Evolutionary conservation across 2,113 vertebrate species (phyloP).

Genomic region (Lepus timidus): DNA sequence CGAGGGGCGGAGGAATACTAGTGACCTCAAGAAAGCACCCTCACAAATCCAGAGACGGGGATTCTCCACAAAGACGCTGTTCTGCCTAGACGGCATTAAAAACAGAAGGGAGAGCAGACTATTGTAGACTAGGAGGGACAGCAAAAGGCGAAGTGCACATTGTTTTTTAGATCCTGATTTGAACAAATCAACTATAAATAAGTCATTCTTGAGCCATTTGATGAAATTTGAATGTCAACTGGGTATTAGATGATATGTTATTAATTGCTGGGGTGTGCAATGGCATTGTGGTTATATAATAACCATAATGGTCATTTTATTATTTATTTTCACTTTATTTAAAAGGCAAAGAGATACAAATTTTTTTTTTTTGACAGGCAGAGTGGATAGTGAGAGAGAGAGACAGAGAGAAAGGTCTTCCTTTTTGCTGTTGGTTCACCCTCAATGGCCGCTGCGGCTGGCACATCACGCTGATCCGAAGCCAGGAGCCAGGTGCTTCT

Average conservation of each 20-base stretch:
- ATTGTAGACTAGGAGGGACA: neutral
- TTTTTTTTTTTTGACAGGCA: too few species aligned
- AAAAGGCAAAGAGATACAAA: too few species aligned
- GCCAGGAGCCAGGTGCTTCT: too few species aligned
- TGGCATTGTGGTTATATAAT: neutral
- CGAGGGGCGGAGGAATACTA: neutral
- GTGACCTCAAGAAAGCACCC: neutral
- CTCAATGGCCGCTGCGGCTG: too few species aligned
- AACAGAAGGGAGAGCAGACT: neutral
- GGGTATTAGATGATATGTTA: neutral
- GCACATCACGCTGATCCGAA: too few species aligned
- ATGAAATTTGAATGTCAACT: neutral
- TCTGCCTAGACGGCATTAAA: neutral
- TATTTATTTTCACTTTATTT: too few species aligned
- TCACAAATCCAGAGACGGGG: neutral
- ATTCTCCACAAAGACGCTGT: neutral
- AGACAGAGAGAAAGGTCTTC: too few species aligned
- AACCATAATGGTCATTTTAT: neutral
- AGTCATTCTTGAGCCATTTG: neutral
- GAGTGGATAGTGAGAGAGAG: too few species aligned
- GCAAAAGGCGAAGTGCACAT: neutral
- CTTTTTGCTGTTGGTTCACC: too few species aligned
- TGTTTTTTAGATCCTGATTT: constrained; percentile 52
- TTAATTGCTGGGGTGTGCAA: neutral
- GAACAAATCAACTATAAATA: constrained; percentile 7